Evolutionary conservation across 2,888 invertebrate species (phyloP).

Genomic region (Pocota personata): DNA sequence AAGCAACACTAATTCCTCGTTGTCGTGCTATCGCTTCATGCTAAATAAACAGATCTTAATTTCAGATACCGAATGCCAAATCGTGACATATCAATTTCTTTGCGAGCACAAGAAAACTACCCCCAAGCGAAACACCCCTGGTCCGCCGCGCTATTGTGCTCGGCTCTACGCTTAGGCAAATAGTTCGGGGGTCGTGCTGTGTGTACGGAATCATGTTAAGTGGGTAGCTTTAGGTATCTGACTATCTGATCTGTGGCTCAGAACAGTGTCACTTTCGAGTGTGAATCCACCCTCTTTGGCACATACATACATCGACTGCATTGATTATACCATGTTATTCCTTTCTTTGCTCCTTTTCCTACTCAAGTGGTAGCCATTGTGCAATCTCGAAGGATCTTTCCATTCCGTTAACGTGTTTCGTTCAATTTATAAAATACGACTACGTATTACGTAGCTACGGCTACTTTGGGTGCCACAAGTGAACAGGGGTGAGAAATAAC

Average conservation of each 20-base stretch:
- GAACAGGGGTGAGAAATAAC: slow-evolving; percentile 20
- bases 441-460: too few species aligned
- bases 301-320: not conserved
- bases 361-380: slow-evolving; percentile 51
- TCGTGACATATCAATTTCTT: slow-evolving; percentile 74
- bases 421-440: slow-evolving; percentile 49
- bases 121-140: slow-evolving; percentile 12
- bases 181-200: slow-evolving; percentile 39
- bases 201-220: slow-evolving; percentile 66
- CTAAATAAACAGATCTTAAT: slow-evolving; percentile 73
- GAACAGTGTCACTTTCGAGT: slow-evolving; percentile 69
- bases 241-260: slow-evolving; percentile 63
- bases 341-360: slow-evolving; percentile 53
- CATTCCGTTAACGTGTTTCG: slow-evolving; percentile 58
- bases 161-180: slow-evolving; percentile 9
- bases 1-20: slow-evolving; percentile 27
- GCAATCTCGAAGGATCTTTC: slow-evolving; percentile 63
- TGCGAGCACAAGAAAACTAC: slow-evolving; percentile 48
- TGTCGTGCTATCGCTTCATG: slow-evolving; percentile 65
- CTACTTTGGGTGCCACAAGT: slow-evolving; percentile 56
- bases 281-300: slow-evolving; percentile 68
- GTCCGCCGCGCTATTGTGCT: slow-evolving; percentile 21
- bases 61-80: slow-evolving; percentile 72
- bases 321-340: slow-evolving; percentile 36
- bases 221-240: slow-evolving; percentile 65